Conservation (phyloP, 1,140 invertebrate species). For the Solen grandis region DNA sequence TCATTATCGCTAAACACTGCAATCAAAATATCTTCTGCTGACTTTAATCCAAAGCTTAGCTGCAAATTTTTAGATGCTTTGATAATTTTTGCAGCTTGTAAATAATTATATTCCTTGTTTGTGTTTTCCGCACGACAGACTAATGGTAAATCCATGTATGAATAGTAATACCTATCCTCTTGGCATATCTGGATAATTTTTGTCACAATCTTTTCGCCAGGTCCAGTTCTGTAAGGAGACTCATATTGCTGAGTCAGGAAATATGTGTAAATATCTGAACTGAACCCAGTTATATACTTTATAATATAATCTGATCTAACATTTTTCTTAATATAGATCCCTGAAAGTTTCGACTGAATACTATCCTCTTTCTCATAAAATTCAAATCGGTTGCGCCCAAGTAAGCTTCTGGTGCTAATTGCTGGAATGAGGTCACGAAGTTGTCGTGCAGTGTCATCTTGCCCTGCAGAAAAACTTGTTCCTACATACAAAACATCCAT, state of each 20-base stretch:
- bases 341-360: slow-evolving; percentile 62
- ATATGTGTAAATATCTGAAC: slow-evolving; percentile 96
- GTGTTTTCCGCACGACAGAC: slow-evolving; percentile 88
- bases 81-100: slow-evolving; percentile 95
- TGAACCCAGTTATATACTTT: slow-evolving; percentile 97
- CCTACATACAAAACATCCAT: slow-evolving; percentile 69
- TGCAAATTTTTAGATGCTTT: slow-evolving; percentile 95
- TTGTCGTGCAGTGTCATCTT: slow-evolving; percentile 22
- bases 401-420: slow-evolving; percentile 65
- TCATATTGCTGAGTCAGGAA: slow-evolving; percentile 96
- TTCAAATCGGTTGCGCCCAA: slow-evolving; percentile 57
- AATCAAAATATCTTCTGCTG: slow-evolving; percentile 88
- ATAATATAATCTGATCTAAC: slow-evolving; percentile 82
- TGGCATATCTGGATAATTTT: slow-evolving; percentile 97
- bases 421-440: slow-evolving; percentile 51
- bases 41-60: slow-evolving; percentile 86
- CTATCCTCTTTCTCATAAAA: slow-evolving; percentile 58
- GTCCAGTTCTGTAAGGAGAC: slow-evolving; percentile 85
- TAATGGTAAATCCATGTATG: slow-evolving; percentile 98
- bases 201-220: slow-evolving; percentile 91
- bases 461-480: slow-evolving; percentile 64
- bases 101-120: slow-evolving; percentile 90
- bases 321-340: slow-evolving; percentile 65
- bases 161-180: slow-evolving; percentile 93
- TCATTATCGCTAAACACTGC: slow-evolving; percentile 93